Evolutionary conservation across 2,113 vertebrate genomes (phyloP).

Genomic region (Thinocorus orbignyianus): DNA sequence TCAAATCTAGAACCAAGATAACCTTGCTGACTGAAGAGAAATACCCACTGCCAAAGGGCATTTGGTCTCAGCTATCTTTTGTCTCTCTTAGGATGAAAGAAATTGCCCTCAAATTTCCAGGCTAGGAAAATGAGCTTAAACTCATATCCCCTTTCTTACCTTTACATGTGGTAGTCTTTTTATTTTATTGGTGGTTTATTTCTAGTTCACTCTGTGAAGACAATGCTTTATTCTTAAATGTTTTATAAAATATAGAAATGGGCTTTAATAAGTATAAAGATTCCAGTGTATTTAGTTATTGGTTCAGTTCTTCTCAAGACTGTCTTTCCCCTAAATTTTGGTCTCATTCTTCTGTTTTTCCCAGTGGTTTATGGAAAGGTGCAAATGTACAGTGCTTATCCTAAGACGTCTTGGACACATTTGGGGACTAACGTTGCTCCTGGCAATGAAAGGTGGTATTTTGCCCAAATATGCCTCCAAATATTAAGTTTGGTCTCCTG

Average conservation of each 20-base stretch:
- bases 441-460: slow-evolving; percentile 77
- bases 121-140: neutral
- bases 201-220: neutral
- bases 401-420: slow-evolving; percentile 72
- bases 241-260: neutral
- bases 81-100: neutral
- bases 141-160: neutral
- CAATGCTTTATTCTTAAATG: neutral
- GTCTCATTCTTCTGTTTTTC: neutral
- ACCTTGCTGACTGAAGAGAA: neutral
- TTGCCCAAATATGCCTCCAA: neutral
- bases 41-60: neutral
- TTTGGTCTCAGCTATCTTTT: neutral
- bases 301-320: neutral
- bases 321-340: neutral
- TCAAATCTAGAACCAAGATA: neutral
- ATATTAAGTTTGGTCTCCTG: neutral
- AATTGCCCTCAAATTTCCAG: neutral
- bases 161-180: neutral
- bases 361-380: slow-evolving; percentile 77
- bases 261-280: neutral
- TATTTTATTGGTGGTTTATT: neutral
- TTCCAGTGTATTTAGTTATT: neutral
- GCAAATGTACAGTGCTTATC: slow-evolving; percentile 70
- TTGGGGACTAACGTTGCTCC: slow-evolving; percentile 65